These are phyloP conservation scores for Corythaixoides concolor DNA, from an alignment of 2,113 vertebrate species.

Conservation along the genomic window DNA sequence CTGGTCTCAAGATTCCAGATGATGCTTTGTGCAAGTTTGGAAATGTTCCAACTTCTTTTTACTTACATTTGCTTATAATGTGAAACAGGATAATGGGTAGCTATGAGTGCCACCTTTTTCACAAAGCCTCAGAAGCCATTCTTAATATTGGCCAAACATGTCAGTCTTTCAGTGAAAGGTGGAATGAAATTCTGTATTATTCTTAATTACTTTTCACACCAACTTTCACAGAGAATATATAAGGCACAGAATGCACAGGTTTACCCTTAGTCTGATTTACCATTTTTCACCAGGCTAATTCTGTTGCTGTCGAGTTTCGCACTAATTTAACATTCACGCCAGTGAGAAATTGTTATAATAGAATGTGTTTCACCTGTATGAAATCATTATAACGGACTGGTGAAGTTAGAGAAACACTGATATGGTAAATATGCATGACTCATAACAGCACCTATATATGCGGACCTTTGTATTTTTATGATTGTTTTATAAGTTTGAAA, in stretches of 20 bases:
- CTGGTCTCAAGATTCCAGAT: slow-evolving; percentile 17
- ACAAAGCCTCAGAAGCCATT: background rate
- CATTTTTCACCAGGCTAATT: background rate
- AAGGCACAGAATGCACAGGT: background rate
- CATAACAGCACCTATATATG: background rate
- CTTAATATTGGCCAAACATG: background rate
- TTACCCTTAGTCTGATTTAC: background rate
- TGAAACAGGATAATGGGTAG: background rate
- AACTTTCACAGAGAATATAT: background rate
- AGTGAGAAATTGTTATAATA: background rate
- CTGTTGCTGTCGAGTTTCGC: background rate
- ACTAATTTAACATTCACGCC: background rate
- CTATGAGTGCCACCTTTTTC: background rate
- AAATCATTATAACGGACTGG: background rate
- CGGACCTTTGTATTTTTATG: background rate
- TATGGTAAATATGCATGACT: background rate
- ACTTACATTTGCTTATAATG: background rate
- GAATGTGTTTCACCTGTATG: background rate
- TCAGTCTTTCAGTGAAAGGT: background rate
- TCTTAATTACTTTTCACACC: background rate
- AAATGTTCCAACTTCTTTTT: background rate
- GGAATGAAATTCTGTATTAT: background rate
- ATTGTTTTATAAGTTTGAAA: background rate
- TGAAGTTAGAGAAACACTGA: background rate
- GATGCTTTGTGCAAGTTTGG: background rate